phyloP scores from a whole-genome alignment of 2,113 vertebrate genomes.

The Salvator merianae region DNA sequence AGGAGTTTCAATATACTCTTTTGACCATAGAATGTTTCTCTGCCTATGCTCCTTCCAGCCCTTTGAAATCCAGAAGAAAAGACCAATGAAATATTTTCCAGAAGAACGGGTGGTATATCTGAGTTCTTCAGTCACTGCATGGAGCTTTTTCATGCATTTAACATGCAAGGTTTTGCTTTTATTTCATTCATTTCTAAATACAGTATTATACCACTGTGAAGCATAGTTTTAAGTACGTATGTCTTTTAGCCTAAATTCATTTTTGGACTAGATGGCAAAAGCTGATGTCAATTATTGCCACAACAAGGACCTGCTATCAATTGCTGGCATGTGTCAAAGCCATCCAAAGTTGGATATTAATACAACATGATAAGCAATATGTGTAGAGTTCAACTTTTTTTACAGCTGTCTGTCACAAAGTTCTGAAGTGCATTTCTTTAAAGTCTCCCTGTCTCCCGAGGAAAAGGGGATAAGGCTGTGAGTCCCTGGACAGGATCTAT shows the following conservation, averaged over 20 bases:
- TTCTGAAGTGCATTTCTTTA: constrained; percentile 85
- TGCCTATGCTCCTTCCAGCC: not conserved
- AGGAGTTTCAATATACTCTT: too few relatives aligned
- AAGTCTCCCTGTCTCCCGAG: constrained; percentile 82
- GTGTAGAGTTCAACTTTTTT: constrained; percentile 72
- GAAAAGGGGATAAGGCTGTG: constrained; percentile 79
- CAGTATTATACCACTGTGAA: not conserved
- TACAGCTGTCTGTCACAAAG: constrained; percentile 78
- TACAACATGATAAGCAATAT: constrained; percentile 68
- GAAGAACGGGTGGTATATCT: not conserved
- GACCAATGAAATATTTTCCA: too few relatives aligned
- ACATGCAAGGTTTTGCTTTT: not conserved
- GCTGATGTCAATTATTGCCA: constrained; percentile 21
- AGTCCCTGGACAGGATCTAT: constrained; percentile 87
- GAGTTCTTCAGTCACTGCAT: not conserved
- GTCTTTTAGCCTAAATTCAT: not conserved
- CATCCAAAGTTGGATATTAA: constrained; percentile 67
- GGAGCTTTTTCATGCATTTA: not conserved
- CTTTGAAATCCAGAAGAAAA: not conserved
- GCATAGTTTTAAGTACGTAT: not conserved
- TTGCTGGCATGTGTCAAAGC: constrained; percentile 63
- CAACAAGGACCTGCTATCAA: constrained; percentile 51
- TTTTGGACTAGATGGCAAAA: not conserved
- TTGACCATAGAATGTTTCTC: not conserved
- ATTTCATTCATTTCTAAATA: constrained; percentile 23